These are phyloP conservation scores for Pipra filicauda DNA, from an alignment of 2,113 vertebrate species.

Conservation along the genomic window DNA sequence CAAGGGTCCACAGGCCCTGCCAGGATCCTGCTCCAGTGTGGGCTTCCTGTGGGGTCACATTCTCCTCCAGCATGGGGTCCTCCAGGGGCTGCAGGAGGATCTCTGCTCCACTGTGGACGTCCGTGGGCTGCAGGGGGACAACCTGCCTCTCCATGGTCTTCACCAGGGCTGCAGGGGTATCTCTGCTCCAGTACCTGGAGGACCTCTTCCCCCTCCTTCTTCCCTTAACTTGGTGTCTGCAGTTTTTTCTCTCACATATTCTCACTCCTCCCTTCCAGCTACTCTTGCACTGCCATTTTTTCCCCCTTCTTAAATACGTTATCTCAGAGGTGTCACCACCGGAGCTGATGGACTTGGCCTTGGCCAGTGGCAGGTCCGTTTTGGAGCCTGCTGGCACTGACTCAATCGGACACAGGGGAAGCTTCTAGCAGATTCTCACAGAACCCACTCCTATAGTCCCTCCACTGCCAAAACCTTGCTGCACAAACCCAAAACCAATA, in stretches of 20 bases:
- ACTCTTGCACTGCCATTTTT: background rate
- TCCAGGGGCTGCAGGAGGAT: background rate
- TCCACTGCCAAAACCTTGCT: background rate
- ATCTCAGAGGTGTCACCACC: background rate
- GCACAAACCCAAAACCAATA: background rate
- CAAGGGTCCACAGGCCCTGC: background rate
- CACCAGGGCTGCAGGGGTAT: background rate
- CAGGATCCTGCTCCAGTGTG: background rate
- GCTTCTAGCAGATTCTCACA: background rate
- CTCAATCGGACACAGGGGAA: fast-evolving
- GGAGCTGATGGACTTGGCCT: background rate
- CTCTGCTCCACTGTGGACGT: background rate
- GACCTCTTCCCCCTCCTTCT: background rate
- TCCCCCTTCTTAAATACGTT: fast-evolving
- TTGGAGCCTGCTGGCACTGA: background rate
- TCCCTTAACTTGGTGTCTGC: background rate
- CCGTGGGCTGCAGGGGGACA: background rate
- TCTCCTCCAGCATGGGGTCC: background rate
- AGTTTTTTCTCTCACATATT: background rate
- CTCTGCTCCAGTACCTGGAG: background rate
- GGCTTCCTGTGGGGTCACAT: background rate
- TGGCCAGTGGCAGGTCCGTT: background rate
- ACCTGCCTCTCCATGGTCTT: background rate
- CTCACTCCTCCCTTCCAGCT: background rate
- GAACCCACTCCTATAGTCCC: background rate